These are phyloP conservation scores for Diabrotica undecimpunctata DNA, from an alignment of 1,140 invertebrate species.

Conservation along the genomic window DNA sequence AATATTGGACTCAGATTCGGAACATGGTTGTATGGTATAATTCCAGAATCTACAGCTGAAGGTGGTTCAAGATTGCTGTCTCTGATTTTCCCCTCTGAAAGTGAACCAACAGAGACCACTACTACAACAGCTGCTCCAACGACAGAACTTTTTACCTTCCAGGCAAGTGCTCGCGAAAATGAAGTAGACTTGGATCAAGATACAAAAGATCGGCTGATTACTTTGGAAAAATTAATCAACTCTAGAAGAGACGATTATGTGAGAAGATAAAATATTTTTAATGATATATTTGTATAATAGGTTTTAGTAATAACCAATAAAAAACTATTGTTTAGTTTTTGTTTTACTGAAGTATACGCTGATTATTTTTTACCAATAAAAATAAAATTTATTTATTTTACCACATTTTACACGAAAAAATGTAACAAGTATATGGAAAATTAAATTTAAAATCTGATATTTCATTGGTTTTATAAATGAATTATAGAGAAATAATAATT, in stretches of 20 bases:
- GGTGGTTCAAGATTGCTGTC: constrained; percentile 4
- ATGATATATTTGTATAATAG: no score
- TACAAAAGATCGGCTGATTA: not conserved
- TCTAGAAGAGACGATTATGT: not conserved
- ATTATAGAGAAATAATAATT: no score
- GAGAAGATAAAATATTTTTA: no score
- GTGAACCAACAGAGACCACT: not conserved
- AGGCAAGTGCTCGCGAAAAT: not conserved
- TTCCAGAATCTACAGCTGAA: constrained; percentile 8
- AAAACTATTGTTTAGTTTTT: no score
- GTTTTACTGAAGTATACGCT: no score
- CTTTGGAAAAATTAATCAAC: not conserved
- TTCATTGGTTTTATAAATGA: no score
- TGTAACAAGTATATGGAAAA: no score
- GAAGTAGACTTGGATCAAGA: not conserved
- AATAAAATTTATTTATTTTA: no score
- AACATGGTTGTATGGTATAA: not conserved
- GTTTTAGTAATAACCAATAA: no score
- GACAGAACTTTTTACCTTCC: not conserved
- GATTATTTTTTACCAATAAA: no score
- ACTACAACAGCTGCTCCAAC: not conserved
- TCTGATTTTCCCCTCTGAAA: constrained; percentile 4
- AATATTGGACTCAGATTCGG: constrained; percentile 1
- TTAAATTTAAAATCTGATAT: no score
- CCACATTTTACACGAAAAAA: no score